phyloP scores from a whole-genome alignment of 2,797 vertebrate species.

The Enteromius treurensis region DNA sequence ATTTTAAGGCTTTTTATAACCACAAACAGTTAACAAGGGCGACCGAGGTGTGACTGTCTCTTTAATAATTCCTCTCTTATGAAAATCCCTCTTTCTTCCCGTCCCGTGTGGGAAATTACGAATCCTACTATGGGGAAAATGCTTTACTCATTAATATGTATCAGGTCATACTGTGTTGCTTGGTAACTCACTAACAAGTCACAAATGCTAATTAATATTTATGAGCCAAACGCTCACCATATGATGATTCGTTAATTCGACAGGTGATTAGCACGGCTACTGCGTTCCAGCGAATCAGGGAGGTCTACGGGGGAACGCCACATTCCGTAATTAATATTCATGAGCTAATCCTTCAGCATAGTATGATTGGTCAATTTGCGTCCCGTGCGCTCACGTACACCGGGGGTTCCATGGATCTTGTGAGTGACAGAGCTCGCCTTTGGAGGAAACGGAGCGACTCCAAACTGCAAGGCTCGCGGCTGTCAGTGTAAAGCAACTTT shows the following conservation, averaged over 20 bases:
- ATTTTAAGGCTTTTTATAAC: not conserved
- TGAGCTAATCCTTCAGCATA: not conserved
- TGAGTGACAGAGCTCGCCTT: slow-evolving; percentile 44
- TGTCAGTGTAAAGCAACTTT: slow-evolving; percentile 17
- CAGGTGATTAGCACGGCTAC: not conserved
- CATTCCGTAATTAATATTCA: not conserved
- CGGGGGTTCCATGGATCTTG: slow-evolving; percentile 44
- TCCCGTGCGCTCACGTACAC: slow-evolving; percentile 47
- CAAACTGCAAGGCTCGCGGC: slow-evolving; percentile 47
- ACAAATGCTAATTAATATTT: not conserved
- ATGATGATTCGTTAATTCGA: slow-evolving; percentile 4
- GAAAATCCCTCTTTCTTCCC: slow-evolving; percentile 64
- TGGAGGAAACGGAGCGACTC: slow-evolving; percentile 40
- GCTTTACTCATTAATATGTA: slow-evolving; percentile 7
- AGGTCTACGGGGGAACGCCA: not conserved
- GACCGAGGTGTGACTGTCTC: slow-evolving; percentile 60
- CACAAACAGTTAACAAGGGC: not conserved
- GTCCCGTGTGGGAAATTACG: slow-evolving; percentile 4
- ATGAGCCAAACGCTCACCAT: not conserved
- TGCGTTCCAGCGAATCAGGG: slow-evolving; percentile 2
- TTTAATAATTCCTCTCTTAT: slow-evolving; percentile 74
- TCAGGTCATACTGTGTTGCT: slow-evolving; percentile 7
- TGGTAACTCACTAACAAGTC: not conserved
- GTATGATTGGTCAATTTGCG: slow-evolving; percentile 8
- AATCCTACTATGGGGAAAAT: slow-evolving; percentile 21